phyloP scores from a whole-genome alignment of 2,113 vertebrate species.

The Toxostoma redivivum region DNA sequence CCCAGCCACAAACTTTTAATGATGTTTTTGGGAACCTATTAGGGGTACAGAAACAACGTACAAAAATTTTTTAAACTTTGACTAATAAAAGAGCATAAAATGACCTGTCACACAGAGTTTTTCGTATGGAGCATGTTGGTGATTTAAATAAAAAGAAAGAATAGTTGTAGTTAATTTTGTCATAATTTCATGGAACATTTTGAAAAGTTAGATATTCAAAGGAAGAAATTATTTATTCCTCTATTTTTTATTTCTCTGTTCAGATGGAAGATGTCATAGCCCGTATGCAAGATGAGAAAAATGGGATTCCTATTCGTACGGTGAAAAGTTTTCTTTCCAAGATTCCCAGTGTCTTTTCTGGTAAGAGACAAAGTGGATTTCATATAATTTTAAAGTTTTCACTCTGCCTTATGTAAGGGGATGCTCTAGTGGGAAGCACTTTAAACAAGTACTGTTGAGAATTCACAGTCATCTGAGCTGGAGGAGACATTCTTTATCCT shows the following conservation, averaged over 20 bases:
- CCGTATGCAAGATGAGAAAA: constrained; percentile 97
- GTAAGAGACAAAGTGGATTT: constrained; percentile 75
- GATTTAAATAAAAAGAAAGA: background rate
- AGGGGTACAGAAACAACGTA: background rate
- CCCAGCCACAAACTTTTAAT: background rate
- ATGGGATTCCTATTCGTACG: constrained; percentile 94
- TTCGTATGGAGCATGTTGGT: background rate
- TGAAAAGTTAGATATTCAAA: background rate
- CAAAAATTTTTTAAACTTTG: background rate
- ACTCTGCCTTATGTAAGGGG: background rate
- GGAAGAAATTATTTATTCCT: background rate
- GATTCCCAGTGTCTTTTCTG: constrained; percentile 98
- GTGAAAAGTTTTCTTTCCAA: constrained; percentile 99
- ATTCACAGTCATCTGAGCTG: background rate
- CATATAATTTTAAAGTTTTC: background rate
- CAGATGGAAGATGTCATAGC: constrained; percentile 98
- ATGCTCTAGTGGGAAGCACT: background rate
- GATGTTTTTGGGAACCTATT: background rate
- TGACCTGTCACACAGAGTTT: background rate
- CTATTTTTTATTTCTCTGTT: background rate
- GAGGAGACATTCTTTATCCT: background rate
- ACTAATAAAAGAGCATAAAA: background rate
- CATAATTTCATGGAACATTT: background rate
- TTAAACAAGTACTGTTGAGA: background rate
- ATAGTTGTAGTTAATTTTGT: background rate